Conservation (phyloP, 2,797 vertebrate genomes). For the Phrynocephalus forsythii region DNA sequence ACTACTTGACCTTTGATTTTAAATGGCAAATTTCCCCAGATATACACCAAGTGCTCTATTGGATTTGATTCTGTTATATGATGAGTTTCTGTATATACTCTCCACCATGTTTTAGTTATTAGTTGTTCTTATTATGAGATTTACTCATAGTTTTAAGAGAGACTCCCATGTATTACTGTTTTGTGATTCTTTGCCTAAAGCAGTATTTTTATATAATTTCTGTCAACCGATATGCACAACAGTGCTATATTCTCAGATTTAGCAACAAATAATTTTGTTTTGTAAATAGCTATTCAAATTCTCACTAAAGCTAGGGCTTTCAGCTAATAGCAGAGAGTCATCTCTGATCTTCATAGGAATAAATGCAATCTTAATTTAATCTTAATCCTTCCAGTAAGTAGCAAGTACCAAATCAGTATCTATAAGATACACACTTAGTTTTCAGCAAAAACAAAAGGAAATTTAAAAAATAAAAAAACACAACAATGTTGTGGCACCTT, state of each 20-base stretch:
- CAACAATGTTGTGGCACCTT: no score
- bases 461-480: no score
- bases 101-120: fast-evolving
- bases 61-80: slow-evolving; percentile 40
- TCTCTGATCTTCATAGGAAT: neutral
- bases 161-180: slow-evolving; percentile 25
- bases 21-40: slow-evolving; percentile 17
- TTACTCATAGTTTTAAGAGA: slow-evolving; percentile 20
- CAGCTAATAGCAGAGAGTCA: neutral
- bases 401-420: neutral
- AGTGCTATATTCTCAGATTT: neutral
- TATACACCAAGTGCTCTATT: neutral
- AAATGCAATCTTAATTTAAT: neutral
- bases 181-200: slow-evolving; percentile 19
- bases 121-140: slow-evolving; percentile 32
- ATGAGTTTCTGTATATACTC: slow-evolving; percentile 33
- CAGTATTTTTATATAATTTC: slow-evolving; percentile 50
- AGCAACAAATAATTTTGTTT: slow-evolving; percentile 6
- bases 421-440: slow-evolving; percentile 4
- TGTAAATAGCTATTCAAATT: neutral
- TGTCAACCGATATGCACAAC: slow-evolving; percentile 8
- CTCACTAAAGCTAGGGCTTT: neutral
- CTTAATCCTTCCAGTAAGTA: neutral
- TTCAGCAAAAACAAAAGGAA: neutral
- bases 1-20: slow-evolving; percentile 38